phyloP scores from a whole-genome alignment of 2,113 vertebrate species.

The Petroica traversi region DNA sequence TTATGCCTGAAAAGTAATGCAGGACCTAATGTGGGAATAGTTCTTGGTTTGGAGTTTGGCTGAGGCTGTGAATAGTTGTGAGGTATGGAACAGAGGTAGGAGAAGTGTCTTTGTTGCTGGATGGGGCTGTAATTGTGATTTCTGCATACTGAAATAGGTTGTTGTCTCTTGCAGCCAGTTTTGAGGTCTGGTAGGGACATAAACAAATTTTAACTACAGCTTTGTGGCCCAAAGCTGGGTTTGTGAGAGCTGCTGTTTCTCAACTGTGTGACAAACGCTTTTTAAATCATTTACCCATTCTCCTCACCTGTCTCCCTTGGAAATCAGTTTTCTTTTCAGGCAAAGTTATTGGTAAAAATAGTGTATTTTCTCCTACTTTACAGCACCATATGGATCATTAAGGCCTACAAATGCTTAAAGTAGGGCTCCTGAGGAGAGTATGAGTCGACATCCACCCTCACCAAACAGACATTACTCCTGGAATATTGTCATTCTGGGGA shows the following conservation, averaged over 20 bases:
- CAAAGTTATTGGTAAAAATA: neutral
- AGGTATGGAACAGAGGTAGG: neutral
- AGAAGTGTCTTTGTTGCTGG: neutral
- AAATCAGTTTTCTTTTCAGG: constrained; percentile 7
- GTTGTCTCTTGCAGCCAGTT: neutral
- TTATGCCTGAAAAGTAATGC: neutral
- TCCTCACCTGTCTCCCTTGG: neutral
- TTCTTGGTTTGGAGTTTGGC: neutral
- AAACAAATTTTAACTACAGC: neutral
- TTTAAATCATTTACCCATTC: neutral
- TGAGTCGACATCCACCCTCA: neutral
- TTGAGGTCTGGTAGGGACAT: neutral
- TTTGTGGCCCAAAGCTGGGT: neutral
- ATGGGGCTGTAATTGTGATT: neutral
- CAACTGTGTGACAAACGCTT: neutral
- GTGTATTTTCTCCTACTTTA: neutral
- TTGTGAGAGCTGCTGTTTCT: neutral
- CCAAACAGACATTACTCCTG: neutral
- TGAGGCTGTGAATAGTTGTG: neutral
- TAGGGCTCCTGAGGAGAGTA: neutral
- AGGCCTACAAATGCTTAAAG: neutral
- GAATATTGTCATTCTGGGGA: neutral
- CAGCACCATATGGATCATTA: neutral
- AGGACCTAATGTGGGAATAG: neutral
- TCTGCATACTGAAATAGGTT: neutral